Conservation (phyloP, 2,797 vertebrate species). For the Streptopelia turtur region DNA sequence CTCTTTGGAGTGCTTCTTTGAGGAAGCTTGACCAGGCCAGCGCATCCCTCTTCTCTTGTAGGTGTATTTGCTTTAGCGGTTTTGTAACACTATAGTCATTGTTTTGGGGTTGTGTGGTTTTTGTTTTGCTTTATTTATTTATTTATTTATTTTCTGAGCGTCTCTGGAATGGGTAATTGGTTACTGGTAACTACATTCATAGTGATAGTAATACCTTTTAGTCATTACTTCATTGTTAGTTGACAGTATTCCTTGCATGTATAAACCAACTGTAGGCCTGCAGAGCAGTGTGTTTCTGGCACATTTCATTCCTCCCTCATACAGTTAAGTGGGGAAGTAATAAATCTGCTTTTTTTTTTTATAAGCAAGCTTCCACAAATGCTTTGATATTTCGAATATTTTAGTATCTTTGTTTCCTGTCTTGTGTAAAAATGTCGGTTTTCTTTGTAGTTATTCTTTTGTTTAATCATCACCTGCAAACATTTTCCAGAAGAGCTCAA, state of each 20-base stretch:
- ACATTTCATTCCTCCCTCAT: neutral
- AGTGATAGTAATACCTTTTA: neutral
- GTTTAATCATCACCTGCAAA: neutral
- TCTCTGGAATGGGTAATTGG: neutral
- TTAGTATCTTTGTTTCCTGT: neutral
- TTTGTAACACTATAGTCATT: fast-evolving
- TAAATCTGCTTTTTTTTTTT: neutral
- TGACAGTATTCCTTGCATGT: neutral
- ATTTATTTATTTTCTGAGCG: neutral
- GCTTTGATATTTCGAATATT: neutral
- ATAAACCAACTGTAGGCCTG: neutral
- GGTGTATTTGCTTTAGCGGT: neutral
- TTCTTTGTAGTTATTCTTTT: neutral
- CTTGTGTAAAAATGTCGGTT: neutral
- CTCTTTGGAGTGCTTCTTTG: neutral
- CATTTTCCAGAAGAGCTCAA: neutral
- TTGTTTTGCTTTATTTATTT: neutral
- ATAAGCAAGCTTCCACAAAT: neutral
- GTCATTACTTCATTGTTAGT: neutral
- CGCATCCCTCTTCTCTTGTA: neutral
- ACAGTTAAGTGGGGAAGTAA: neutral
- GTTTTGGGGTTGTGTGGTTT: neutral
- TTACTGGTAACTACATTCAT: neutral
- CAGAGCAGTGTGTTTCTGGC: neutral
- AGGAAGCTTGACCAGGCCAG: neutral